Evolutionary conservation across 2,888 invertebrate genomes (phyloP), one percentile per base, ranked within the genome.

Genomic region (Limnephilus rhombicus): DNA sequence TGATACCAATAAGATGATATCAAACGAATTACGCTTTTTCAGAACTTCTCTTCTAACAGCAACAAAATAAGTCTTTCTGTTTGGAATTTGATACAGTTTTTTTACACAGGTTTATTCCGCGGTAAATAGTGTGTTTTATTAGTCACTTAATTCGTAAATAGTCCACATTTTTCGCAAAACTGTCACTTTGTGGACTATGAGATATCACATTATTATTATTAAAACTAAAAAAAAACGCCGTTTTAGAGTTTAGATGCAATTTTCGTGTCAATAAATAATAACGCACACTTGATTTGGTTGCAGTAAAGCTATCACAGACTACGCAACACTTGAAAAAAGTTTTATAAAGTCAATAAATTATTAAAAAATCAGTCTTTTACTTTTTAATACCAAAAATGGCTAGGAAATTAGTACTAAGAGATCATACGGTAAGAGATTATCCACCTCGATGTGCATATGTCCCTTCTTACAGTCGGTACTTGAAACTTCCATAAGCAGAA

Each of bases 401-500:
- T 34, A 41, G 37, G 41, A 41, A 37, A 85, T 45, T 24, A 68
- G n/a, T 13, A 34, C 13, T 34, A 15, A 13, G 45, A 85, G 85
- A 85, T 85, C 85, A 37, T 24, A 18, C n/a, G 37, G 13, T 24
- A 29, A n/a, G 89, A 89, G 89, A 89, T 89, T 81, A 15, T 82
- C 15, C 5, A 31, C 89, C 68, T 29, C 83, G 68, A 9, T 29
- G 29, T 24, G 37, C 5, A 37, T 29, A 53, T 29, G 37, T 7
- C 68, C 2, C 68, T 68, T 9, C 1, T 45, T 45, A 83, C 4
- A 31, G 12, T n/a, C 93, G 90, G 86, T 93, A 92, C 45, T 93
- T 93, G 90, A 93, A 93, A 88, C 90, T 91, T 41, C 93, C 92
- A 90, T 82, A 93, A 49, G 92, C 91, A 18, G 93, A 93, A 83